Conservation (phyloP, 2,888 invertebrate genomes). For the Muscina levida region DNA sequence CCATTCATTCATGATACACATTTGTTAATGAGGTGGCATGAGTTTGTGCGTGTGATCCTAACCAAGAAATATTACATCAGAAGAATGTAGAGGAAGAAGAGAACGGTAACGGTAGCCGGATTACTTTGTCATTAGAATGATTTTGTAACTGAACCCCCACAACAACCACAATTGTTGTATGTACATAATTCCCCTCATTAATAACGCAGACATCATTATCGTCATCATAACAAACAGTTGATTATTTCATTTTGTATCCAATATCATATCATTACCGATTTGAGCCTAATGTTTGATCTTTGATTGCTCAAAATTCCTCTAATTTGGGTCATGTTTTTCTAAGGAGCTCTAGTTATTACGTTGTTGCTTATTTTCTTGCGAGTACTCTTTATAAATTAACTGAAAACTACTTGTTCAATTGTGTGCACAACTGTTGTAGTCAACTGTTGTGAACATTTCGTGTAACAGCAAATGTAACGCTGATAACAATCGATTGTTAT, state of each 20-base stretch:
- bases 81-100: slow-evolving; percentile 30
- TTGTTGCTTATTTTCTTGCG: neutral
- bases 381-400: too few species aligned
- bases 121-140: slow-evolving; percentile 39
- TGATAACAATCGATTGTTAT: slow-evolving; percentile 22
- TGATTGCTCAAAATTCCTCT: neutral
- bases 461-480: slow-evolving; percentile 1
- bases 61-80: slow-evolving; percentile 32
- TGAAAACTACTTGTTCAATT: slow-evolving; percentile 3
- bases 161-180: slow-evolving; percentile 18
- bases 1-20: too few species aligned
- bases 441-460: too few species aligned
- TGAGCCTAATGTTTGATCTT: neutral
- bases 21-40: too few species aligned
- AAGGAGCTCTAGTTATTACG: slow-evolving; percentile 6
- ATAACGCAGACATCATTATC: neutral
- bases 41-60: too few species aligned
- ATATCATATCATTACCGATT: neutral
- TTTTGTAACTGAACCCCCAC: slow-evolving; percentile 37
- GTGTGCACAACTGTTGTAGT: slow-evolving; percentile 4
- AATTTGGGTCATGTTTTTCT: slow-evolving; percentile 33
- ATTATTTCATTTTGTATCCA: neutral
- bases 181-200: slow-evolving; percentile 3
- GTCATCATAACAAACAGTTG: neutral
- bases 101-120: slow-evolving; percentile 53